phyloP scores from a whole-genome alignment of 2,113 vertebrate genomes.

The Myodes glareolus region DNA sequence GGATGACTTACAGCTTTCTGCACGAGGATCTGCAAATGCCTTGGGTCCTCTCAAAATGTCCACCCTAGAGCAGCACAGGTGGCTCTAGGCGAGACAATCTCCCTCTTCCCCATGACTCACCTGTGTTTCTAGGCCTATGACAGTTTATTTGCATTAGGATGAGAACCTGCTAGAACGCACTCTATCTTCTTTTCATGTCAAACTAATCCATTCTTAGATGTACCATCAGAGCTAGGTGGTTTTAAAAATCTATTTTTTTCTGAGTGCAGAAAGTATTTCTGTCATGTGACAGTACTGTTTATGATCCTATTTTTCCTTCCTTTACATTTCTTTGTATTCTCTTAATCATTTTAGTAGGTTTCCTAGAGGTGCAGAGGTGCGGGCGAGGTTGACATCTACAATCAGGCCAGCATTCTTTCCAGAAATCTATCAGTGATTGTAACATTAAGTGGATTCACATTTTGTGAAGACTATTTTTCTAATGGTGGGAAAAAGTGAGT shows the following conservation, averaged over 20 bases:
- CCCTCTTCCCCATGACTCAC: background rate
- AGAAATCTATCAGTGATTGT: background rate
- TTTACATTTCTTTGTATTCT: constrained; percentile 26
- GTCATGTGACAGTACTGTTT: background rate
- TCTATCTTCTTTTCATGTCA: constrained; percentile 12
- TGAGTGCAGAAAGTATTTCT: constrained; percentile 11
- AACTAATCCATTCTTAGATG: constrained; percentile 25
- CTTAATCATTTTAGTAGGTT: constrained; percentile 14
- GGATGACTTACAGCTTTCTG: background rate
- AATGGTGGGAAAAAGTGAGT: constrained; percentile 23
- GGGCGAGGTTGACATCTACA: background rate
- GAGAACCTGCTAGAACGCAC: background rate
- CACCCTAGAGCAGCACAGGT: background rate
- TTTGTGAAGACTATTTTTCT: constrained; percentile 38
- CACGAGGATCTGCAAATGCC: background rate
- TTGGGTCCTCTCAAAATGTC: constrained; percentile 7
- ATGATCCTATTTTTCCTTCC: background rate
- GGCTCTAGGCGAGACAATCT: background rate
- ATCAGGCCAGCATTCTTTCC: constrained; percentile 15
- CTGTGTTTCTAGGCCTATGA: background rate
- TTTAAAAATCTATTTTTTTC: background rate
- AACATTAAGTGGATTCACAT: constrained; percentile 9
- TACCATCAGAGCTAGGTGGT: background rate
- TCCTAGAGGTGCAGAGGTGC: background rate
- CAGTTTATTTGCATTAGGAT: background rate